Conservation (phyloP, 2,888 invertebrate genomes). For the Hirtodrosophila cameraria region DNA sequence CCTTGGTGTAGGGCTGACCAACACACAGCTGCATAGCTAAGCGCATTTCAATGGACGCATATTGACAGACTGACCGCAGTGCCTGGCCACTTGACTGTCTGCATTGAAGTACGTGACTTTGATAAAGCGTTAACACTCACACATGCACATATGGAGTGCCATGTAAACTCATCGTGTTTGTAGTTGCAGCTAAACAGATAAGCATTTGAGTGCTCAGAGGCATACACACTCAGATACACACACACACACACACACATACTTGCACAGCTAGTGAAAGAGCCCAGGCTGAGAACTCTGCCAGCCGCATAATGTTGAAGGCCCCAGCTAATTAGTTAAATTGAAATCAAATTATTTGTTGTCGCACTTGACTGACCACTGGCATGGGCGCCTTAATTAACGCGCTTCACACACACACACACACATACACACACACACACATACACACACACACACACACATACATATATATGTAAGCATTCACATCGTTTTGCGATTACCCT, state of each 20-base stretch:
- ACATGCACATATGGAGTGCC: constrained; percentile 19
- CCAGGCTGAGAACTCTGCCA: constrained; percentile 37
- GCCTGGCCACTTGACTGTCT: constrained; percentile 68
- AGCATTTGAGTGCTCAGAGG: constrained; percentile 61
- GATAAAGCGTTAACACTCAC: constrained; percentile 55
- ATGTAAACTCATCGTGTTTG: constrained; percentile 50
- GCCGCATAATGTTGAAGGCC: constrained; percentile 69
- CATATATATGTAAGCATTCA: neutral
- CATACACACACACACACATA: constrained; percentile 3
- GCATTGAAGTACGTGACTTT: constrained; percentile 68
- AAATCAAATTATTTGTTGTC: constrained; percentile 83
- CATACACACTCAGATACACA: constrained; percentile 15
- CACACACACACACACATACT: constrained; percentile 3
- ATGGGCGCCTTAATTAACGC: constrained; percentile 79
- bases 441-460: constrained; percentile 9
- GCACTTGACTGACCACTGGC: constrained; percentile 80
- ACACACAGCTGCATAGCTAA: constrained; percentile 59
- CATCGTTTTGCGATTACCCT: constrained; percentile 32
- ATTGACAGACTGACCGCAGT: constrained; percentile 74
- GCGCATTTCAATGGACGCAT: constrained; percentile 61
- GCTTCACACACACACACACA: constrained; percentile 39
- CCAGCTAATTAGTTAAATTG: constrained; percentile 82
- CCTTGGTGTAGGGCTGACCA: neutral
- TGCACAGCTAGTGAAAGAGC: constrained; percentile 4
- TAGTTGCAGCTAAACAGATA: constrained; percentile 70